Base-by-base conservation (phyloP, 2,113 vertebrate species). In the Agelaius tricolor region DNA sequence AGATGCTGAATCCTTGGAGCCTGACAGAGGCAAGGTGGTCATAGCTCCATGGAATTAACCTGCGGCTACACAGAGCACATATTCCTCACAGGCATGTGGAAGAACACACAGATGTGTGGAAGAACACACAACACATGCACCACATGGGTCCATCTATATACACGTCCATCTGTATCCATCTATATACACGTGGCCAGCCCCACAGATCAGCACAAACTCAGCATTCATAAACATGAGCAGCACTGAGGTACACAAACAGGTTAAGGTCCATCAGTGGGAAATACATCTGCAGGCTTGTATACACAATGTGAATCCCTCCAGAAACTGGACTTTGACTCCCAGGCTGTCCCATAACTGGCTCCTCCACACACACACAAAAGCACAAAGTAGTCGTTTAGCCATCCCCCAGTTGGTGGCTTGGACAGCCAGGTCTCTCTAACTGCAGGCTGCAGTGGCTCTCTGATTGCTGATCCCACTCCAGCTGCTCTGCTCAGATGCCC, bases 51-150 rank as follows among this genome's bases (percentile, higher is more conserved):
- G 37, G 1, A 4, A 67, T 20, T 37, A 67, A 37, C 9, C 33
- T 77, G 33, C 24, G 73, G 31, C 2, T 3, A 21, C 7, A 30
- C 54, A 35, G 62, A 63, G 33, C 30, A 43, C 1, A 0, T 22
- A 14, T 23, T 65, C 13, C 20, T 49, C 44, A 33, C 10, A 26
- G 39, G 7, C 4, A 1, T 0, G 3, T 15, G 44, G 9, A 24
- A 39, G 22, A 86, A 30, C 33, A 39, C 28, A 11, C 1, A 0
- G n/a, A n/a, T n/a, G n/a, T 0, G 3, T 15, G 44, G 9, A 24
- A 39, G 22, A 86, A 30, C 33, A 39, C 28, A 5, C 21, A 44
- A 39, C 39, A 68, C 11, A 12, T 35, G 24, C n/a, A 54, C 68
- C 37, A 10, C 24, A 3, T 39, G 21, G 1, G 11, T 52, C 33